Conservation (phyloP, 2,113 vertebrate species). For the Penelope pileata region DNA sequence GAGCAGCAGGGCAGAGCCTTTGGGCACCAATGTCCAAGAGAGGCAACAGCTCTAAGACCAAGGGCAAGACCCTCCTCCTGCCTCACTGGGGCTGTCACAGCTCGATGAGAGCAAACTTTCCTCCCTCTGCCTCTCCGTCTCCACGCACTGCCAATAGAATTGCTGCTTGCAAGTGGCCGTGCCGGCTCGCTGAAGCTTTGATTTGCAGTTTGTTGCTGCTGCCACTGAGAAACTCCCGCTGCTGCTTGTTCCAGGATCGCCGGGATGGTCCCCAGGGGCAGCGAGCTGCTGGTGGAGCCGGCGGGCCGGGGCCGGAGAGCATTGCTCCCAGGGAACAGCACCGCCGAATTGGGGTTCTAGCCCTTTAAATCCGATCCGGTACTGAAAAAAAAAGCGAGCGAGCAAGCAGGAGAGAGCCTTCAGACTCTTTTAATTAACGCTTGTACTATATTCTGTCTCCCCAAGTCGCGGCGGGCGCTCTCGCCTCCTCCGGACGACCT, state of each 20-base stretch:
- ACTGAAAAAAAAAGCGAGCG: conserved; percentile 66
- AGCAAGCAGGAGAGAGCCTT: conserved; percentile 67
- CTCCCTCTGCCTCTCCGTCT: not conserved
- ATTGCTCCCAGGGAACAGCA: conserved; percentile 3
- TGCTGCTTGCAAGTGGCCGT: not conserved
- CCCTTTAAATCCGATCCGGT: conserved; percentile 80
- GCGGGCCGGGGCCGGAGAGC: not conserved
- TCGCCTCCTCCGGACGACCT: conserved; percentile 48
- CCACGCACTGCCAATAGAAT: not conserved
- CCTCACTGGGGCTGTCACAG: not conserved
- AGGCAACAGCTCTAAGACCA: not conserved
- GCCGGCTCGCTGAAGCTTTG: not conserved
- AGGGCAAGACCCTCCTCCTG: not conserved
- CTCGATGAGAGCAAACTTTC: not conserved
- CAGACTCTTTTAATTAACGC: conserved; percentile 80
- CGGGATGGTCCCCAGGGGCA: not conserved
- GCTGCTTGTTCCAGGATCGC: not conserved
- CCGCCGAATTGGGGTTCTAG: conserved; percentile 74
- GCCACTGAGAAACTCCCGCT: not conserved
- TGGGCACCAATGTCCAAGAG: not conserved
- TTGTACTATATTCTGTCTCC: conserved; percentile 65
- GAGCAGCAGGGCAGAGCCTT: not conserved
- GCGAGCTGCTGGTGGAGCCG: not conserved
- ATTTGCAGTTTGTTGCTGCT: not conserved
- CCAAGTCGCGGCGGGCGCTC: conserved; percentile 65